Conservation (phyloP, 2,888 invertebrate species). For the Temnothorax rugatulus region DNA sequence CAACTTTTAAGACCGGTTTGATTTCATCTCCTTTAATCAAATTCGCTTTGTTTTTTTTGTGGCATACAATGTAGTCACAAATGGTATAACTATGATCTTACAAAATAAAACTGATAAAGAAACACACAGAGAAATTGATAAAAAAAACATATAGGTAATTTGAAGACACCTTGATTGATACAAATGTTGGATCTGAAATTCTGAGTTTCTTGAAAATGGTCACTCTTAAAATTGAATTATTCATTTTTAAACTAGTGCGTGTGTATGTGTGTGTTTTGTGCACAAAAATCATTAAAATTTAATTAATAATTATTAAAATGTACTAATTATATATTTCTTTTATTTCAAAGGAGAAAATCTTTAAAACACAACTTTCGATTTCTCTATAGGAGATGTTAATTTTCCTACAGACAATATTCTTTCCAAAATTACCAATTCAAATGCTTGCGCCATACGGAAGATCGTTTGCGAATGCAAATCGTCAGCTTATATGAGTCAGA, state of each 20-base stretch:
- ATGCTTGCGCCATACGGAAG: constrained; percentile 15
- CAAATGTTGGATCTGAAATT: not conserved
- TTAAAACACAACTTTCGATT: constrained; percentile 20
- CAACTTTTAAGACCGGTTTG: not conserved
- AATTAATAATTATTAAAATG: not conserved
- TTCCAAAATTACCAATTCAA: constrained; percentile 24
- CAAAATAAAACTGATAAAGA: not conserved
- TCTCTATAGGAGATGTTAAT: not conserved
- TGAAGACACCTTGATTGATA: not conserved
- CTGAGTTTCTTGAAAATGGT: not conserved
- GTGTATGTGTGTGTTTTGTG: not conserved
- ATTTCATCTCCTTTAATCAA: not conserved
- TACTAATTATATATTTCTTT: not conserved
- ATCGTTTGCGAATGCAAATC: constrained; percentile 32
- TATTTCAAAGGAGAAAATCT: not conserved
- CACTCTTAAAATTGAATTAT: not conserved
- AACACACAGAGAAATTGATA: not conserved
- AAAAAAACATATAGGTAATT: not conserved
- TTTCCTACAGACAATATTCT: not conserved
- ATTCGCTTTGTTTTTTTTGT: constrained; percentile 6
- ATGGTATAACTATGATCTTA: not conserved
- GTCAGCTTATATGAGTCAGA: constrained; percentile 38
- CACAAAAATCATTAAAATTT: not conserved
- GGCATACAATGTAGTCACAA: not conserved
- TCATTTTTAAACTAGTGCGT: not conserved